These are phyloP conservation scores for Noturus placidus DNA, from an alignment of 2,113 vertebrate species.

Conservation along the genomic window DNA sequence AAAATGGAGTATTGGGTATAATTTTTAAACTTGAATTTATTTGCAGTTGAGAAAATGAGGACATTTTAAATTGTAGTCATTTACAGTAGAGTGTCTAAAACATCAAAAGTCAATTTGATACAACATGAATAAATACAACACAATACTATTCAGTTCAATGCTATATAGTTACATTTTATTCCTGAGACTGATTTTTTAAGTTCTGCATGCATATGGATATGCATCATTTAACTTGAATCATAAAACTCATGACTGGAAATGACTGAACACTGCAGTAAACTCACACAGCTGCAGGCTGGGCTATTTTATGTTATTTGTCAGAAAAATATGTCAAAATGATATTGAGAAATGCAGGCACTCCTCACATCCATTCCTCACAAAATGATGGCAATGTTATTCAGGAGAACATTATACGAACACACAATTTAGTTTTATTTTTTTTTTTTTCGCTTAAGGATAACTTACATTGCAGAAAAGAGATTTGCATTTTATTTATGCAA, in stretches of 20 bases:
- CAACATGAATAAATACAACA: slow-evolving; percentile 9
- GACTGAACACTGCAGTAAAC: slow-evolving; percentile 8
- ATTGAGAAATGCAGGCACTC: neutral
- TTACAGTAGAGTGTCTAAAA: neutral
- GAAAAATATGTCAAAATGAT: slow-evolving; percentile 17
- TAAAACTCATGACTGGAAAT: slow-evolving; percentile 21
- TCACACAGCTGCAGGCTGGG: slow-evolving; percentile 1
- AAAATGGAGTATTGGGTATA: neutral
- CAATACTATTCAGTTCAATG: neutral
- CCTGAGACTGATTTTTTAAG: neutral
- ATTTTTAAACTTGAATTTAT: slow-evolving; percentile 13
- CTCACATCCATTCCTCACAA: neutral
- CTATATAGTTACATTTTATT: slow-evolving; percentile 3
- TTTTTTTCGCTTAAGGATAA: neutral
- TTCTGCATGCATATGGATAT: neutral
- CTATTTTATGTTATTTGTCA: slow-evolving; percentile 6
- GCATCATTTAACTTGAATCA: slow-evolving; percentile 13
- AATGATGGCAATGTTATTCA: neutral
- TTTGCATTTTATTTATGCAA: neutral
- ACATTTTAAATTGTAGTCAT: slow-evolving; percentile 4
- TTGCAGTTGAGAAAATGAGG: neutral
- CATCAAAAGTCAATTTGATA: neutral
- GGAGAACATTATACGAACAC: neutral
- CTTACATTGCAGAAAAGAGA: neutral
- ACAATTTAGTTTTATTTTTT: neutral